Evolutionary conservation across 2,888 invertebrate genomes (phyloP), one percentile per base, ranked within the genome.

Genomic region (Synanthedon vespiformis): DNA sequence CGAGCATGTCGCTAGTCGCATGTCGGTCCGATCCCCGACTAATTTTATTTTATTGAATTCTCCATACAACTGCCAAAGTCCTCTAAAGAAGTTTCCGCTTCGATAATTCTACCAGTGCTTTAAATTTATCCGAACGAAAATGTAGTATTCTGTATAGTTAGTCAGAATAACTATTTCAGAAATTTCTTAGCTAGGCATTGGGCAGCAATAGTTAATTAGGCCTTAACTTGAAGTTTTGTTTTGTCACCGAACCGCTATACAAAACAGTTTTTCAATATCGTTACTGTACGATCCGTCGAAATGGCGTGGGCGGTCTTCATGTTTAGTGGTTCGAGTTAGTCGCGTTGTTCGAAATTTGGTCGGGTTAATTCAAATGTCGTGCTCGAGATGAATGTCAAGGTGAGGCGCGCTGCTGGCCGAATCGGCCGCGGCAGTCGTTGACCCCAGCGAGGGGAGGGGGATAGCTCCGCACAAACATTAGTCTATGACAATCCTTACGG

Each of bases 331-430:
- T 66, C 64, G 63, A 65, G 61, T 61, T 57, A 63, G 58, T 63
- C 61, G 61, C 60, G 65, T 58, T 61, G 63, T 70, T 73, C 59
- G 60, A 68, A 74, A 76, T 65, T 73, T 69, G 71, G 74, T 68
- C 69, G 74, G 74, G 76, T 81, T 79, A 76, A 77, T 77, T 78
- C 77, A 72, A 78, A 75, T 78, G 75, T 74, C 63, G 50, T 44
- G 77, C 71, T 74, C 74, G 79, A 85, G 86, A 87, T 85, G 86
- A 87, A 87, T 87, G 87, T 87, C 87, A 87, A 87, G 86, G 87
- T 86, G 84, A 87, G 85, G 83, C 78, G 78, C 78, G 80, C 81
- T 78, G 79, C 56, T 55, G 82, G 80, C 85, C 85, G 83, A 85
- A 84, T 80, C 83, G 83, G 77, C 82, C 73, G 77, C 74, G 69